Base-by-base conservation (phyloP, 1,140 invertebrate genomes). In the Sogatella furcifera region DNA sequence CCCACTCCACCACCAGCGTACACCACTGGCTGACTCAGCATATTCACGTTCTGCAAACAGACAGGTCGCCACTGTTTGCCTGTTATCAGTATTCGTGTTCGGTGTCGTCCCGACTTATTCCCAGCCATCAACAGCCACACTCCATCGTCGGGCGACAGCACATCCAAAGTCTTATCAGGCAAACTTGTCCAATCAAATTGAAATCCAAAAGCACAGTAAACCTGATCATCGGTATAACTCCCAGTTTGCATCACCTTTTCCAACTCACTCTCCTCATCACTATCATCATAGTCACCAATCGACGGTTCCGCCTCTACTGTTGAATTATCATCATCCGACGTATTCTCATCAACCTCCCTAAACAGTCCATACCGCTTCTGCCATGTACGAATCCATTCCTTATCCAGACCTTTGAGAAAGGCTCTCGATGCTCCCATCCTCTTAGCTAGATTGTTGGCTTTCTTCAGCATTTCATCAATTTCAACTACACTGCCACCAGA, bases 1-100 rank as follows among this genome's bases (percentile, higher is more conserved):
- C 76, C 77, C 8, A 73, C 72, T 10, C 78, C 77, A 4, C 78
- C 78, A 1, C 77, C 77, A 0, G 77, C 78, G 60, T 79, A 80
- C 8, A 79, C 73, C 0, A 79, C 77, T 6, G 78, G 78, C 53
- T 80, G 78, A 38, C 71, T 79, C 5, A 78, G 55, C 77, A 78
- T 78, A 66, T 80, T 78, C n/a, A 79, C 77, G 34, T 70, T 67
- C 19, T 71, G 68, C 8, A 79, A 61, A 66, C 77, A 79, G 13
- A 69, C 65, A 0, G 78, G 78, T 31, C 76, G 67, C 76, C 77
- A 79, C 59, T 77, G 66, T 21, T 72, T 72, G 5, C 78, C 78
- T 0, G 76, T 72, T 0, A 79, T 76, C 55, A 79, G 66, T 1
- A 80, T 64, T 21, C 77, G 67, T 4, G 77, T 79, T 24, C 77